Evolutionary conservation across 37 sponge, comb jelly and placozoan genomes (phyloP).

Genomic region (Geodia barretti): DNA sequence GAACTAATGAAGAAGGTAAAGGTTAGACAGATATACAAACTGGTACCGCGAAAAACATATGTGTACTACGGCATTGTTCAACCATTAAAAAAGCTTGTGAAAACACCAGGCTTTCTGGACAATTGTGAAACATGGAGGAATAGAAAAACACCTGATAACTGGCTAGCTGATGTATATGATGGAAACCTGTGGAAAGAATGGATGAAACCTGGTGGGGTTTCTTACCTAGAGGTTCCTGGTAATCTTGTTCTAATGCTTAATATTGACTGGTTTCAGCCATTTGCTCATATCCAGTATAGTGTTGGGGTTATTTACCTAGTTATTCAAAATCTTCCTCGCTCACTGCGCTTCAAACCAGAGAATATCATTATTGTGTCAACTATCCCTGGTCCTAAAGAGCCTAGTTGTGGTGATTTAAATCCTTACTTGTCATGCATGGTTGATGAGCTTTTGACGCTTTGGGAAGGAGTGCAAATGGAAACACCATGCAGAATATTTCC

Average conservation of each 20-base stretch:
- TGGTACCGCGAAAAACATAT: conserved; percentile 26
- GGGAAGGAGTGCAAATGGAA: conserved; percentile 11
- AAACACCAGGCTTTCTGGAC: conserved; percentile 19
- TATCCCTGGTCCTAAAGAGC: conserved; percentile 59
- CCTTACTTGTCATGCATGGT: conserved; percentile 41
- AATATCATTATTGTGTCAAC: conserved; percentile 52
- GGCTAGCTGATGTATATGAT: conserved; percentile 48
- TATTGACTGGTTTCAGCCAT: conserved; percentile 69
- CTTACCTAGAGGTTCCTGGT: conserved; percentile 1
- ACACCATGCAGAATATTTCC: no score
- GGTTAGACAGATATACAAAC: background rate
- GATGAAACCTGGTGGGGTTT: background rate
- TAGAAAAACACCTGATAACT: background rate
- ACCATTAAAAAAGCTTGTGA: conserved; percentile 15
- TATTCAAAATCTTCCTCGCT: conserved; percentile 51
- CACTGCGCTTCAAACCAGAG: conserved; percentile 17
- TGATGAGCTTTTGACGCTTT: conserved; percentile 21
- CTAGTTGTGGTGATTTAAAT: conserved; percentile 21
- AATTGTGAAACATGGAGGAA: conserved; percentile 47
- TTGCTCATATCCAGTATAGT: conserved; percentile 29
- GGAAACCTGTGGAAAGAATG: conserved; percentile 52
- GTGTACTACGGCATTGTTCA: conserved; percentile 11
- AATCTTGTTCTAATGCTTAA: conserved; percentile 50
- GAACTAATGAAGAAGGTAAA: conserved; percentile 14
- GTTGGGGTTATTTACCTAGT: conserved; percentile 56